Conservation (phyloP, 2,888 invertebrate genomes). For the Ormyrus rosae region DNA sequence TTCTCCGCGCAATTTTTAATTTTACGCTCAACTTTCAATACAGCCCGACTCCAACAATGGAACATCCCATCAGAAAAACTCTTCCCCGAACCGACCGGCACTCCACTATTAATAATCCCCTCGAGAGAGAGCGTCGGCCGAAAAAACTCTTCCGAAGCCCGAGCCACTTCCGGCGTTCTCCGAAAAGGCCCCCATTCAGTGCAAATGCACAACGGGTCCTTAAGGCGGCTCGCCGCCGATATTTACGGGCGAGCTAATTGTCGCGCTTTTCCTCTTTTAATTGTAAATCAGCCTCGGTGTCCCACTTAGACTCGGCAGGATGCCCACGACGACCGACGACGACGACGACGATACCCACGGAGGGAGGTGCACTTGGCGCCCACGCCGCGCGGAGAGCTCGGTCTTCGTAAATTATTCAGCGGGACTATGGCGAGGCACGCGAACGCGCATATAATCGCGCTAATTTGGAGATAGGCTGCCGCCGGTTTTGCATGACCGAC, state of each 20-base stretch:
- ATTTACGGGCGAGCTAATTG: background rate
- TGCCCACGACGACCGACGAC: constrained; percentile 27
- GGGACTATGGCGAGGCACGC: background rate
- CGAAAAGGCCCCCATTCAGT: no score
- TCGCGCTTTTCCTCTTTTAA: constrained; percentile 6
- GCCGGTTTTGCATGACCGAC: background rate
- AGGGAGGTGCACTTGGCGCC: background rate
- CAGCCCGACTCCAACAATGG: no score
- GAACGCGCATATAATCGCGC: constrained; percentile 25
- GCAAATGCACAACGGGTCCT: constrained; percentile 20
- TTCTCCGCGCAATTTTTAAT: no score
- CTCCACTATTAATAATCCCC: no score
- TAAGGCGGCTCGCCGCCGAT: constrained; percentile 2
- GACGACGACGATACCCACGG: constrained; percentile 11
- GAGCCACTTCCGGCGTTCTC: no score
- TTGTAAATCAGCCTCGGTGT: constrained; percentile 39
- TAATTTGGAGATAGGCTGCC: constrained; percentile 35
- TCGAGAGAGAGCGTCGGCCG: no score
- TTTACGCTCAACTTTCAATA: no score
- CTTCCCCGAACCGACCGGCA: no score
- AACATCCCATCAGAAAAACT: no score
- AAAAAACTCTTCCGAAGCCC: no score
- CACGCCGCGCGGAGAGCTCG: background rate
- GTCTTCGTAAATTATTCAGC: constrained; percentile 32
- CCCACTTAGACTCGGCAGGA: background rate